Evolutionary conservation across 2,888 invertebrate species (phyloP).

Genomic region (Diaperis boleti): DNA sequence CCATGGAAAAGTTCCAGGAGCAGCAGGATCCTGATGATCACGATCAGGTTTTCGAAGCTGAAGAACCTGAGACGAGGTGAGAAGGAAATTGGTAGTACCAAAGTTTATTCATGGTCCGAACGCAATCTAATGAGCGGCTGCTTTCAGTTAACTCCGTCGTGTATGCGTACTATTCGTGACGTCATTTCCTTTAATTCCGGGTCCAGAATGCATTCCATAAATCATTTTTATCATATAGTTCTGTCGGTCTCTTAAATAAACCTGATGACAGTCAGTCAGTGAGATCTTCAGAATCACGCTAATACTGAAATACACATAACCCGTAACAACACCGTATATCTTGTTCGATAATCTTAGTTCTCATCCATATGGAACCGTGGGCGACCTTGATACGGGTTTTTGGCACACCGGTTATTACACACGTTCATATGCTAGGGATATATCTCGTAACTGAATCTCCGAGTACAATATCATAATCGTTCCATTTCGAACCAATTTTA

Average conservation of each 20-base stretch:
- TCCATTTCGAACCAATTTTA: slow-evolving; percentile 1
- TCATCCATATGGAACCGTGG: slow-evolving; percentile 31
- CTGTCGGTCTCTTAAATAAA: slow-evolving; percentile 10
- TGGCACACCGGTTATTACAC: slow-evolving; percentile 4
- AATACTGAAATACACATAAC: not conserved
- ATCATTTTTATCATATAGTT: slow-evolving; percentile 4
- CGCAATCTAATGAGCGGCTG: not conserved
- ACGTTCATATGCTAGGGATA: not conserved
- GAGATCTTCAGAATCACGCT: not conserved
- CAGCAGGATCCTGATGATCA: slow-evolving; percentile 79
- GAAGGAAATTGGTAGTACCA: slow-evolving; percentile 46
- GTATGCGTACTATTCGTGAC: slow-evolving; percentile 6
- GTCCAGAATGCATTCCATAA: slow-evolving; percentile 9
- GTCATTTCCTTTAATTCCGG: slow-evolving; percentile 19
- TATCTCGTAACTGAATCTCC: too few species aligned
- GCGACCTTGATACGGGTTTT: slow-evolving; percentile 25
- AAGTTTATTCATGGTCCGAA: not conserved
- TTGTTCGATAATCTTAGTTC: slow-evolving; percentile 5
- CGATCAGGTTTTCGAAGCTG: slow-evolving; percentile 80
- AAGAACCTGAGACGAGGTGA: slow-evolving; percentile 73
- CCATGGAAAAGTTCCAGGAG: slow-evolving; percentile 77
- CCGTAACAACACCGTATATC: slow-evolving; percentile 1
- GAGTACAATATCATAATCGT: too few species aligned
- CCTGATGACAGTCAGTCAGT: not conserved
- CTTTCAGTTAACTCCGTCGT: not conserved